Percentiles rank a stretch among this genome's conserved stretches.
These are phyloP conservation scores for Apodemia mormo DNA, from an alignment of 2,888 invertebrate genomes.

Conservation along the genomic window DNA sequence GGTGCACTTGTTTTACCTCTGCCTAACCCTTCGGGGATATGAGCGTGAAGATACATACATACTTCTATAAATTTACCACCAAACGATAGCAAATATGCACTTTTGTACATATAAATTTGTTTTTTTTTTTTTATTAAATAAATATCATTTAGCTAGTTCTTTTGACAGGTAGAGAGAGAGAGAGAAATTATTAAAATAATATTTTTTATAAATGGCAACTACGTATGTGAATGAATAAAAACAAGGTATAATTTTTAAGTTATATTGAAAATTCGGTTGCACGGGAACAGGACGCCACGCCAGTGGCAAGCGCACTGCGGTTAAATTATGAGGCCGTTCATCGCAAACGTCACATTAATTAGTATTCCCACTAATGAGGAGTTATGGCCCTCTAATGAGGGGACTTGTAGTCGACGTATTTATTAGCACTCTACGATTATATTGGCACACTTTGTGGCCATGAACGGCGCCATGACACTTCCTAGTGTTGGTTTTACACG, in stretches of 20 bases:
- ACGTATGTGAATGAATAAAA: not conserved
- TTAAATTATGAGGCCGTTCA: constrained; percentile 56
- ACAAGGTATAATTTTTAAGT: not conserved
- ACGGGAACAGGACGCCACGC: constrained; percentile 2
- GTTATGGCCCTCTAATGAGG: constrained; percentile 79
- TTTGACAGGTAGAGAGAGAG: too few relatives aligned
- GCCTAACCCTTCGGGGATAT: too few relatives aligned
- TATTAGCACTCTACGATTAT: constrained; percentile 45
- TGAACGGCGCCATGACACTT: constrained; percentile 16
- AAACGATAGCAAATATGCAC: too few relatives aligned
- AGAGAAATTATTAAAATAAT: too few relatives aligned
- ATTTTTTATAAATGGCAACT: too few relatives aligned
- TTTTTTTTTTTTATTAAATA: too few relatives aligned
- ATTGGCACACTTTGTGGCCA: constrained; percentile 22
- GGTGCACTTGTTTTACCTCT: too few relatives aligned
- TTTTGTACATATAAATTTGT: too few relatives aligned
- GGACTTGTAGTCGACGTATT: constrained; percentile 68
- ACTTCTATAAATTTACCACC: too few relatives aligned
- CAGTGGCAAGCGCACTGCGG: constrained; percentile 23
- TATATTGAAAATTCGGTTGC: not conserved
- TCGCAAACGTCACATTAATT: constrained; percentile 80
- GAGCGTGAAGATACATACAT: too few relatives aligned
- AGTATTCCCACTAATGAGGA: constrained; percentile 79
- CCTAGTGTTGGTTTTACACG: constrained; percentile 21
- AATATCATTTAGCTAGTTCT: too few relatives aligned